These are phyloP conservation scores for Clarias magur DNA, from an alignment of 2,113 vertebrate genomes.

Conservation along the genomic window DNA sequence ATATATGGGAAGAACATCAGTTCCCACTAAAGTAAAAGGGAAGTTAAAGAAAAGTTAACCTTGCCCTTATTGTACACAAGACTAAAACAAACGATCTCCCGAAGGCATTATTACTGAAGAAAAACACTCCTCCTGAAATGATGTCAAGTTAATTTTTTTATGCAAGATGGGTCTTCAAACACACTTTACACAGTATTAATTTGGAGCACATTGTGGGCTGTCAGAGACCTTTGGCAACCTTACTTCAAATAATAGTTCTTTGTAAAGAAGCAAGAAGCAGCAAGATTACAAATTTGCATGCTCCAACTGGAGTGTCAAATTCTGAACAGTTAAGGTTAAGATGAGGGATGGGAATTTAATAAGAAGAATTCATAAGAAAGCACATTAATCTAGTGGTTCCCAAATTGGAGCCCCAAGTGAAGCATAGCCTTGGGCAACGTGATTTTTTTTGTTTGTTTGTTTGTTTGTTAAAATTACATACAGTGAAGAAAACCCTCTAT, in stretches of 20 bases:
- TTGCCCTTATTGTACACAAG: slow-evolving; percentile 11
- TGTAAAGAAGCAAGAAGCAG: slow-evolving; percentile 1
- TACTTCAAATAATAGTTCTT: slow-evolving; percentile 5
- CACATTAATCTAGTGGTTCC: not conserved
- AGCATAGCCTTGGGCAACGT: not conserved
- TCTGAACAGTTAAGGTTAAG: not conserved
- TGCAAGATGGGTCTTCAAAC: slow-evolving; percentile 3
- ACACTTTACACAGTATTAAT: slow-evolving; percentile 21
- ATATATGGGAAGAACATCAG: not conserved
- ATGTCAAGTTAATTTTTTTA: slow-evolving; percentile 26
- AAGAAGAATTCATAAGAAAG: not conserved
- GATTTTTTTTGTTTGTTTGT: not conserved
- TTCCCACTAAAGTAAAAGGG: not conserved
- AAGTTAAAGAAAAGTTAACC: not conserved
- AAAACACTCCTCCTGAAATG: slow-evolving; percentile 14
- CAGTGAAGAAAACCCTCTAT: not conserved
- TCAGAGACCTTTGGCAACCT: slow-evolving; percentile 25
- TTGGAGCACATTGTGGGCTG: not conserved
- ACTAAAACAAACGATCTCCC: slow-evolving; percentile 31
- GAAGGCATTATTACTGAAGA: slow-evolving; percentile 28
- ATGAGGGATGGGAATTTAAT: not conserved
- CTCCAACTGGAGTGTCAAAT: not conserved
- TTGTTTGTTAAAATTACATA: not conserved
- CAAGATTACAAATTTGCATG: not conserved
- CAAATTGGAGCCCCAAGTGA: not conserved